phyloP scores from a whole-genome alignment of 1,140 invertebrate genomes.

The Bilobella aurantiaca region DNA sequence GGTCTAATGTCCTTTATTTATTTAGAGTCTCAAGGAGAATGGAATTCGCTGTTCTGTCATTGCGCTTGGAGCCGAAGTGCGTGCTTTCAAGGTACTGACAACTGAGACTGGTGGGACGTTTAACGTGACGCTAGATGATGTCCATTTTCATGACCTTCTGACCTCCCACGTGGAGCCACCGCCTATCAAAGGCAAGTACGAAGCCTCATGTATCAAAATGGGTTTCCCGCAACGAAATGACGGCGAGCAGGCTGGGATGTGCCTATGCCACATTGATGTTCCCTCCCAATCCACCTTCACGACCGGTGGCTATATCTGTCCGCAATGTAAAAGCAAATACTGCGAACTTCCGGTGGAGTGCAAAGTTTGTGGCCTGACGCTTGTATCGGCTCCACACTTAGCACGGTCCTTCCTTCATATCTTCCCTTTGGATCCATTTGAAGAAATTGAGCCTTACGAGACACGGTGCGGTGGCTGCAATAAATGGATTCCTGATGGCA shows the following conservation, averaged over 20 bases:
- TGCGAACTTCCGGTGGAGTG: conserved; percentile 97
- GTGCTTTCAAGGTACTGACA: conserved; percentile 73
- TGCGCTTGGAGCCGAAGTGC: conserved; percentile 86
- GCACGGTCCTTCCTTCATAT: conserved; percentile 94
- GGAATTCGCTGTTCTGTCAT: conserved; percentile 83
- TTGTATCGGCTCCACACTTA: conserved; percentile 95
- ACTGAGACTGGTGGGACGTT: conserved; percentile 74
- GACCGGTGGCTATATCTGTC: conserved; percentile 81
- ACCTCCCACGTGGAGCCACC: conserved; percentile 73
- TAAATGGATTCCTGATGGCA: conserved; percentile 52
- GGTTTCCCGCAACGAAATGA: conserved; percentile 68
- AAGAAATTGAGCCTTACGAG: conserved; percentile 50
- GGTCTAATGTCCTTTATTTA: conserved; percentile 11
- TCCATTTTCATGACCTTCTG: conserved; percentile 69
- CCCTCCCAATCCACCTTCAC: conserved; percentile 49
- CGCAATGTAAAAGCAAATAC: conserved; percentile 92
- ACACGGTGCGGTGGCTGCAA: conserved; percentile 59
- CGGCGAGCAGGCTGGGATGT: conserved; percentile 37
- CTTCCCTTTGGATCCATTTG: conserved; percentile 78
- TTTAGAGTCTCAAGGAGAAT: conserved; percentile 42
- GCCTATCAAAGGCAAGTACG: conserved; percentile 53
- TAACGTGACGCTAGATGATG: conserved; percentile 80
- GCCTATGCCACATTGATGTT: conserved; percentile 67
- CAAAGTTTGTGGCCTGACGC: conserved; percentile 80
- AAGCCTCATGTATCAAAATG: conserved; percentile 80